These are phyloP conservation scores for Gyrodactylus bullatarudis DNA, from an alignment of 1,140 invertebrate species.

Conservation along the genomic window DNA sequence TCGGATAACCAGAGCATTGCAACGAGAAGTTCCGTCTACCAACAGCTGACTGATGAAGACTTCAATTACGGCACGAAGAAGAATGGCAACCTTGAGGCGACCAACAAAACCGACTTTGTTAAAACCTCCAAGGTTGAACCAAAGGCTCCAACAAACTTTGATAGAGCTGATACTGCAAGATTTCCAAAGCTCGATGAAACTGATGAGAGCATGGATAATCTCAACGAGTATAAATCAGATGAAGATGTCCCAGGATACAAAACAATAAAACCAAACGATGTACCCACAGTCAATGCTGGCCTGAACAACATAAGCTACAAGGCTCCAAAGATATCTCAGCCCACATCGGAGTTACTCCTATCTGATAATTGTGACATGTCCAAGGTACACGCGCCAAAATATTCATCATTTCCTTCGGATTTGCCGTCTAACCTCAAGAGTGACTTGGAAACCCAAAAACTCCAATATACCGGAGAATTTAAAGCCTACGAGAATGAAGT, in stretches of 20 bases:
- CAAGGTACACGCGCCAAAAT: background rate
- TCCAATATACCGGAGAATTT: background rate
- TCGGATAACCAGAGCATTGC: background rate
- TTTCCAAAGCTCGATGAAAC: too few relatives aligned
- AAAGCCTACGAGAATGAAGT: background rate
- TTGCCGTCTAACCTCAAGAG: background rate
- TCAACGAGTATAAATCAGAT: background rate
- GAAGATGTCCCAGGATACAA: background rate
- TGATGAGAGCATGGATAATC: too few relatives aligned
- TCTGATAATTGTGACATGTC: background rate
- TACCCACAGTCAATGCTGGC: background rate
- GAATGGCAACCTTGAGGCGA: too few relatives aligned
- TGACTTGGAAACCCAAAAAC: background rate
- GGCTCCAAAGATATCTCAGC: background rate
- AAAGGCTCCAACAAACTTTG: too few relatives aligned
- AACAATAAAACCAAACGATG: background rate
- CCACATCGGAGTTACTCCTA: background rate
- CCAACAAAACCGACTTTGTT: too few relatives aligned
- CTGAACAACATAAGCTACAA: background rate
- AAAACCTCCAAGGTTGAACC: too few relatives aligned
- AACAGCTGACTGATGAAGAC: background rate
- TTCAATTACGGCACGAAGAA: background rate
- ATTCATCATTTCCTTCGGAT: background rate
- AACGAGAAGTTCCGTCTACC: background rate
- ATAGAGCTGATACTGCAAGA: too few relatives aligned